Conservation (phyloP, 2,888 invertebrate genomes). For the Rhabditoides inermis region DNA sequence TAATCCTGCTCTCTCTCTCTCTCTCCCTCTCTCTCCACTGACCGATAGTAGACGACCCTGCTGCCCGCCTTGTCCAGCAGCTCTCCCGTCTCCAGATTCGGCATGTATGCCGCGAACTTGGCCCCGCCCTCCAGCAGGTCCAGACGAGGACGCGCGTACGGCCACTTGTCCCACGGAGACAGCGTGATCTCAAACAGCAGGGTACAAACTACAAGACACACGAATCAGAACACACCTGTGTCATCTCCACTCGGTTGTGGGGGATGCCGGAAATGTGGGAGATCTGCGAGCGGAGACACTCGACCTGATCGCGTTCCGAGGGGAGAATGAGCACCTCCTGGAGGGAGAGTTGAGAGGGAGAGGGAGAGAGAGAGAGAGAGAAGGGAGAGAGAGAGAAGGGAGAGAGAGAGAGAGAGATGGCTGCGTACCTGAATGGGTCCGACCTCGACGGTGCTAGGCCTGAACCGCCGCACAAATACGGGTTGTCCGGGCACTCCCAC, state of each 20-base stretch:
- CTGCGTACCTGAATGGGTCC: conserved; percentile 7
- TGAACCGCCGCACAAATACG: conserved; percentile 21
- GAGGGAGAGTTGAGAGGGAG: too few species aligned
- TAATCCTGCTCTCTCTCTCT: not conserved
- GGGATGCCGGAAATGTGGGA: conserved; percentile 16
- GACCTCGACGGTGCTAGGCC: conserved; percentile 21
- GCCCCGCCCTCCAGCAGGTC: conserved; percentile 22
- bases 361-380: too few species aligned
- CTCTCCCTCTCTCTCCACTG: conserved; percentile 10
- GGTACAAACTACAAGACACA: not conserved
- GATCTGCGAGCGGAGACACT: conserved; percentile 12
- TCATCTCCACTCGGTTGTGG: conserved; percentile 19
- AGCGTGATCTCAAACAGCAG: conserved; percentile 1
- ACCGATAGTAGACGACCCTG: conserved; percentile 26
- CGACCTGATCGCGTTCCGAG: too few species aligned
- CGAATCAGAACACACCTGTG: conserved; percentile 10
- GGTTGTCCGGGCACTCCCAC: conserved; percentile 23
- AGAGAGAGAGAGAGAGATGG: conserved; percentile 11
- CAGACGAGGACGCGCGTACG: conserved; percentile 20
- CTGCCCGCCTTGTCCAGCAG: conserved; percentile 9
- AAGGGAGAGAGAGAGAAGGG: conserved; percentile 14
- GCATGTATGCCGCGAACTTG: conserved; percentile 9
- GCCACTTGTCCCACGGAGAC: conserved; percentile 25
- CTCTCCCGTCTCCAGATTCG: not conserved
- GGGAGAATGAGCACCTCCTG: too few species aligned